Evolutionary conservation across 2,888 invertebrate genomes (phyloP).

Genomic region (Alentia gelatinosa): DNA sequence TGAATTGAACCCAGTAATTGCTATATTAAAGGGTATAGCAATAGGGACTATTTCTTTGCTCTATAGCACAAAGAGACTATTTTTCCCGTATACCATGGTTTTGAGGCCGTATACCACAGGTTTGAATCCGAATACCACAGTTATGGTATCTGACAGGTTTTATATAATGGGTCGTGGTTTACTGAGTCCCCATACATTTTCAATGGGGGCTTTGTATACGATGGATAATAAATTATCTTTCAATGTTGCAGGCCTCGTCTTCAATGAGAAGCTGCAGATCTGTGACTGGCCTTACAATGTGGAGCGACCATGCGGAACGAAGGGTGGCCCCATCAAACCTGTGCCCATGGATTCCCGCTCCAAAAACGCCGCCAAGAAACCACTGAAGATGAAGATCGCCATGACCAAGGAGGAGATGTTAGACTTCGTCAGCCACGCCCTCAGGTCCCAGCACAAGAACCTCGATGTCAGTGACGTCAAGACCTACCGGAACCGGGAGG

Average conservation of each 20-base stretch:
- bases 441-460: neutral
- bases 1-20: no score
- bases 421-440: neutral
- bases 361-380: neutral
- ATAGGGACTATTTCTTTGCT: no score
- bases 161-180: neutral
- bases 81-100: neutral
- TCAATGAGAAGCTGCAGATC: conserved; percentile 67
- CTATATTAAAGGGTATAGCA: no score
- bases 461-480: neutral
- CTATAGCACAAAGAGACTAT: no score
- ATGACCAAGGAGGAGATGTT: neutral
- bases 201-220: neutral
- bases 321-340: conserved; percentile 2
- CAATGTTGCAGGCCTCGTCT: conserved; percentile 67
- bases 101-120: neutral
- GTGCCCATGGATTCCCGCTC: neutral
- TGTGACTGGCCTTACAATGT: conserved; percentile 72
- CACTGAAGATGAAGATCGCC: neutral
- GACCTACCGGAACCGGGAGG: neutral
- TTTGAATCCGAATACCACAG: neutral
- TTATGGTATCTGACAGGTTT: neutral
- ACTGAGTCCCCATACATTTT: neutral
- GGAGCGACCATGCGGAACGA: conserved; percentile 69
- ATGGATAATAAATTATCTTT: no score